Conservation (phyloP, 1,140 invertebrate genomes). For the Halesus radiatus region DNA sequence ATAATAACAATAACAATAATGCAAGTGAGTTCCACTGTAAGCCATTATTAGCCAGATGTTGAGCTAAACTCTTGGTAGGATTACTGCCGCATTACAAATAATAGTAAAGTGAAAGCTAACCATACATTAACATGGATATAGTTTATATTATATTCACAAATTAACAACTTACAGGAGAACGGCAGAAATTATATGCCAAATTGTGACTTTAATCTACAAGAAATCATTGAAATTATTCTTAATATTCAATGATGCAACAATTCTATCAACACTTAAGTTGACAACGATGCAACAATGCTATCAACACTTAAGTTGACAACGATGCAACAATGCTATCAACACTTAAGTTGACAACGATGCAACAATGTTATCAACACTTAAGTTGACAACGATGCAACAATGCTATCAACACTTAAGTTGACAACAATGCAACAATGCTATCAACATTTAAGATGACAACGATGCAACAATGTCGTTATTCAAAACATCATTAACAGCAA, state of each 20-base stretch:
- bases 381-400: too few species aligned
- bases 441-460: too few species aligned
- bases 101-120: constrained; percentile 55
- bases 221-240: neutral
- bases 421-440: too few species aligned
- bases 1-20: neutral
- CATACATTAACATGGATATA: constrained; percentile 42
- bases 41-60: constrained; percentile 25
- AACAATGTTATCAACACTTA: too few species aligned
- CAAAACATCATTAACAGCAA: too few species aligned
- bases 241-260: constrained; percentile 21
- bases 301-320: neutral
- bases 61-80: constrained; percentile 10
- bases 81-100: constrained; percentile 58
- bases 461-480: too few species aligned
- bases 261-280: neutral
- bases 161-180: constrained; percentile 35
- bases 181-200: neutral
- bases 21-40: constrained; percentile 25
- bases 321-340: too few species aligned
- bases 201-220: constrained; percentile 18
- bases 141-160: constrained; percentile 42
- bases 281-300: neutral
- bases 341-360: too few species aligned
- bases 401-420: too few species aligned